phyloP scores from a whole-genome alignment of 2,113 vertebrate species.

The Diadophis punctatus region DNA sequence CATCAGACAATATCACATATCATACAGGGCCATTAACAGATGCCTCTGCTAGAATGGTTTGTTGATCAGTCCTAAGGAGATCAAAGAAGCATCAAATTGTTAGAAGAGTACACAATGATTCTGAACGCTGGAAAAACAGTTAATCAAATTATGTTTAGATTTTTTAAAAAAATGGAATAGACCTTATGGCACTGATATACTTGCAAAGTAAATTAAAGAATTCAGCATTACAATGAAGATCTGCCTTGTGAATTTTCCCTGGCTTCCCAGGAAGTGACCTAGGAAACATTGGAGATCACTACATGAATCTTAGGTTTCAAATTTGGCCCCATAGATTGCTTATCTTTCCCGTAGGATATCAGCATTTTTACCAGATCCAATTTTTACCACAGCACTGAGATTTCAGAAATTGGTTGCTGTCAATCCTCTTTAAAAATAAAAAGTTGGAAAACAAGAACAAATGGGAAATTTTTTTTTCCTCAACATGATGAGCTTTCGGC shows the following conservation, averaged over 20 bases:
- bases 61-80: slow-evolving; percentile 76
- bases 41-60: slow-evolving; percentile 70
- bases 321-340: not conserved
- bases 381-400: not conserved
- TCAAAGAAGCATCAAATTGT: slow-evolving; percentile 19
- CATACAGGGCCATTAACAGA: slow-evolving; percentile 90
- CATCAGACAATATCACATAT: slow-evolving; percentile 65
- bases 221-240: not conserved
- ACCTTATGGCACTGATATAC: not conserved
- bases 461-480: not conserved
- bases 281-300: not conserved
- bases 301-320: not conserved
- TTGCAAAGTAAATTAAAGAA: not conserved
- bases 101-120: not conserved
- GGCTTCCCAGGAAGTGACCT: not conserved
- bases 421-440: not conserved
- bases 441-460: not conserved
- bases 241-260: not conserved
- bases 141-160: not conserved
- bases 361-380: not conserved
- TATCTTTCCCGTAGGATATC: not conserved
- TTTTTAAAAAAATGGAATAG: not conserved
- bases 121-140: not conserved
- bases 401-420: not conserved
- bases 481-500: not conserved